Percentiles rank a stretch among this genome's conserved stretches.
Evolutionary conservation across 92 coral and sea anemone genomes (phyloP).

Genomic region (Bergia puertoricense): DNA sequence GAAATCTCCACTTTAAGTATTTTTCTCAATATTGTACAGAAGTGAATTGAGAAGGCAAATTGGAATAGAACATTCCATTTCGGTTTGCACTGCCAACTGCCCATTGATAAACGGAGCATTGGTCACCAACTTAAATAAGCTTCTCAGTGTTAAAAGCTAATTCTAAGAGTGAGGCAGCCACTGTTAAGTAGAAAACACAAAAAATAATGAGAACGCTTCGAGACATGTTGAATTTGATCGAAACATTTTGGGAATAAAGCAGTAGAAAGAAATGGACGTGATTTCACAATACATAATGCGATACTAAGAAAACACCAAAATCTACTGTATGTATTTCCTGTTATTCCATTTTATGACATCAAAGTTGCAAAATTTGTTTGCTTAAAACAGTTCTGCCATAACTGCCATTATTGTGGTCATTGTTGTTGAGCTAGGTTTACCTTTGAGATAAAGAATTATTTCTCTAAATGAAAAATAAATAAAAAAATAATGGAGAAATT

Average conservation of each 20-base stretch:
- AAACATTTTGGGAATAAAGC: not conserved
- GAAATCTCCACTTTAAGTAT: conserved; percentile 28
- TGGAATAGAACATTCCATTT: not conserved
- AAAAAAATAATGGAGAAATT: too few relatives aligned
- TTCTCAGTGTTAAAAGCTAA: not conserved
- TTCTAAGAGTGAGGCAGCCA: not conserved
- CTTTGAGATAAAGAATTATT: too few relatives aligned
- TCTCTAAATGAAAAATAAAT: too few relatives aligned
- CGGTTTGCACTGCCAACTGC: not conserved
- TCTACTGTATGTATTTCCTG: too few relatives aligned
- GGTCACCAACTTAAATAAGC: not conserved
- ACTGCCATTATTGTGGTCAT: too few relatives aligned
- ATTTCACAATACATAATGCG: too few relatives aligned
- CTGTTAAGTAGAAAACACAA: not conserved
- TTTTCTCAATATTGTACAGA: not conserved
- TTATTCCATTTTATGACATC: too few relatives aligned
- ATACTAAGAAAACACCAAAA: too few relatives aligned
- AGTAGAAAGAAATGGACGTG: too few relatives aligned
- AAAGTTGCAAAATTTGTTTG: too few relatives aligned
- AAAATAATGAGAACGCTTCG: conserved; percentile 13
- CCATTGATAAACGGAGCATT: not conserved
- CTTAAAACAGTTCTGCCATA: too few relatives aligned
- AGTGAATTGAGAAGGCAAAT: not conserved
- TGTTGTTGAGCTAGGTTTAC: too few relatives aligned
- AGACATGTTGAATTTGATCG: conserved; percentile 1